Evolutionary conservation across 2,113 vertebrate species (phyloP), one percentile per base, ranked within the genome.

Genomic region (Perca fluviatilis): DNA sequence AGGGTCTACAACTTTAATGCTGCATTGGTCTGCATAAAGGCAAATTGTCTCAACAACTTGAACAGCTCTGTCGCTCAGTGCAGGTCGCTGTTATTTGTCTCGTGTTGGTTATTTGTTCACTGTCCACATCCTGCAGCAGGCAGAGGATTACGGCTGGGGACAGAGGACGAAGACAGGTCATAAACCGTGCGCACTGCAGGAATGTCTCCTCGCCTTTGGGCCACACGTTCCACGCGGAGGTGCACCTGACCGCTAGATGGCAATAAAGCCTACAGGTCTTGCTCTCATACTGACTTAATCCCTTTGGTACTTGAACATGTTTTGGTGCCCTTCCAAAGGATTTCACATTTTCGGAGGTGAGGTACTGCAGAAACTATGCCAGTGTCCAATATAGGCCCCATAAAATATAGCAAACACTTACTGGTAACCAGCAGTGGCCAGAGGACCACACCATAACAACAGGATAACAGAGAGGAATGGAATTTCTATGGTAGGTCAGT

Each of bases 191-290:
- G 86, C 86, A 84, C 63, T 81, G 88, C 84, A 91, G 89, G 82
- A 91, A 90, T 81, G 90, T 83, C 62, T 90, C 58, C 46, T 74
- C 58, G 33, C 33, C 54, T 71, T 6, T 58, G 23, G 47, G 58
- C 58, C 63, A 82, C 82, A 56, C 66, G 23, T 54, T 65, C 18
- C 25, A 65, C 13, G 12, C 21, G 21, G 27, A 66, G 11, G 5
- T 80, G 84, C 68, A 89, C 84, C 83, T 90, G 86, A 66, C 85
- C 92, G 13, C 77, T 80, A 79, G 92, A 66, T 83, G 89, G 65
- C 80, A 71, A 74, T 56, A 67, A 64, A 77, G 12, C 5, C 18
- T 2, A 8, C 50, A 56, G 14, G 36, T 72, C 25, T 60, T 46
- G 46, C 21, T 40, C 25, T 43, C 36, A 23, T 58, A 2, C 15